phyloP scores from a whole-genome alignment of 2,797 vertebrate genomes.

The Eospalax fontanierii region DNA sequence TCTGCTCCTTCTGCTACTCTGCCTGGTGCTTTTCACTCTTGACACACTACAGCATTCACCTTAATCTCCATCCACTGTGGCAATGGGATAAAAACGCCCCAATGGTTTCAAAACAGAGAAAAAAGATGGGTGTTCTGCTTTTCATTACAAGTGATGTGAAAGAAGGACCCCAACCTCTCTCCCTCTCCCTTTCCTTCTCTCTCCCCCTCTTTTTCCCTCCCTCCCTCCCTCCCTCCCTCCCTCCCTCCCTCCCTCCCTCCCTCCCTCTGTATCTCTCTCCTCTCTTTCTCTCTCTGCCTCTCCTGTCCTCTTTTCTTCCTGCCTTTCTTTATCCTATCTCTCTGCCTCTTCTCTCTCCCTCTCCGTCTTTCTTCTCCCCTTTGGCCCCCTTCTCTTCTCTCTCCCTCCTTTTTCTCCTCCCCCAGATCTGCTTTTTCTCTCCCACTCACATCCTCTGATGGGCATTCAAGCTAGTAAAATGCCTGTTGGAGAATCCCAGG shows the following conservation, averaged over 20 bases:
- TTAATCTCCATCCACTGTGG: slow-evolving; percentile 78
- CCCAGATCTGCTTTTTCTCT: slow-evolving; percentile 66
- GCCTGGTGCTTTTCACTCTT: slow-evolving; percentile 85
- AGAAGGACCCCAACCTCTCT: not conserved
- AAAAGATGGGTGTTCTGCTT: slow-evolving; percentile 79
- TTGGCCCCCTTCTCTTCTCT: not conserved
- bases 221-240: not conserved
- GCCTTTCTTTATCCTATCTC: not conserved
- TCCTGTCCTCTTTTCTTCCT: not conserved
- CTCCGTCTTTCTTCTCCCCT: not conserved
- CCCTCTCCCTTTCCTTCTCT: not conserved
- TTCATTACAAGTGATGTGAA: slow-evolving; percentile 67
- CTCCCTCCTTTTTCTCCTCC: slow-evolving; percentile 52
- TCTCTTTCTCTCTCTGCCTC: not conserved
- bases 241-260: not conserved
- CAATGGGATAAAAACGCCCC: slow-evolving; percentile 67
- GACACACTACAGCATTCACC: slow-evolving; percentile 86
- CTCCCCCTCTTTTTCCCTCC: not conserved
- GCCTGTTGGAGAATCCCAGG: slow-evolving; percentile 78
- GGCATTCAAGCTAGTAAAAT: slow-evolving; percentile 83
- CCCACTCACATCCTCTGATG: slow-evolving; percentile 81
- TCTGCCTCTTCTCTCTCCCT: not conserved
- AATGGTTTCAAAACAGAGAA: slow-evolving; percentile 81
- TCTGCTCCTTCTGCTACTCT: slow-evolving; percentile 86
- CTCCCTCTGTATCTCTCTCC: not conserved